These are phyloP conservation scores for Erpetoichthys calabaricus DNA, from an alignment of 2,797 vertebrate species.

Conservation along the genomic window DNA sequence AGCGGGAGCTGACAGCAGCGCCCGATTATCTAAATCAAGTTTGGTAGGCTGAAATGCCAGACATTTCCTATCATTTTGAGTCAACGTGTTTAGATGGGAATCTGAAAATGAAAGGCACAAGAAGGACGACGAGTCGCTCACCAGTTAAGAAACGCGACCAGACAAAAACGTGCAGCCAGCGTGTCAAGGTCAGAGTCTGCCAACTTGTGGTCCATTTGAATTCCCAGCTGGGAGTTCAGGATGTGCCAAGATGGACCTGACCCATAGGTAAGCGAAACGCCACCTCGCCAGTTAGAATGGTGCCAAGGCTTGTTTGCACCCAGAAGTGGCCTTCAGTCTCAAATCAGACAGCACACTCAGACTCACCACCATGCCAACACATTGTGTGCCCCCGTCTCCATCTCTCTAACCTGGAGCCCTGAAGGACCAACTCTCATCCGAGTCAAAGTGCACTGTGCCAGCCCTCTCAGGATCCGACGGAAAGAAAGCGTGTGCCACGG, in stretches of 20 bases:
- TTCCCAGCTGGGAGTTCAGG: no score
- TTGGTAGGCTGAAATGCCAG: no score
- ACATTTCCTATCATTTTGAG: no score
- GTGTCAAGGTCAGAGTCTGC: no score
- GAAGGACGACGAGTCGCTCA: background rate
- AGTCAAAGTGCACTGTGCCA: constrained; percentile 50
- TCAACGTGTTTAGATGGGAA: background rate
- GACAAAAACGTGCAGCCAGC: no score
- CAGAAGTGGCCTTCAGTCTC: no score
- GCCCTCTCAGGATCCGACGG: constrained; percentile 47
- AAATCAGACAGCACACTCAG: background rate
- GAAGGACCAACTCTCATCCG: constrained; percentile 53
- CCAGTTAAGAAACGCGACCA: no score
- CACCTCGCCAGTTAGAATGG: no score
- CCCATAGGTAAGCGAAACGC: background rate
- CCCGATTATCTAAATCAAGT: no score
- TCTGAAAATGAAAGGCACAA: background rate
- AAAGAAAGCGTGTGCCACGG: constrained; percentile 58
- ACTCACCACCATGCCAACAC: background rate
- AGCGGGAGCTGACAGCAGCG: no score
- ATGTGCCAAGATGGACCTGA: background rate
- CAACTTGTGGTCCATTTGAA: no score
- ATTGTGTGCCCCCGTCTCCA: background rate
- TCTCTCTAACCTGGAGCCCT: constrained; percentile 40
- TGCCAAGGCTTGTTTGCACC: no score